Evolutionary conservation across 2,888 invertebrate genomes (phyloP).

Genomic region (Nymphalis urticae): DNA sequence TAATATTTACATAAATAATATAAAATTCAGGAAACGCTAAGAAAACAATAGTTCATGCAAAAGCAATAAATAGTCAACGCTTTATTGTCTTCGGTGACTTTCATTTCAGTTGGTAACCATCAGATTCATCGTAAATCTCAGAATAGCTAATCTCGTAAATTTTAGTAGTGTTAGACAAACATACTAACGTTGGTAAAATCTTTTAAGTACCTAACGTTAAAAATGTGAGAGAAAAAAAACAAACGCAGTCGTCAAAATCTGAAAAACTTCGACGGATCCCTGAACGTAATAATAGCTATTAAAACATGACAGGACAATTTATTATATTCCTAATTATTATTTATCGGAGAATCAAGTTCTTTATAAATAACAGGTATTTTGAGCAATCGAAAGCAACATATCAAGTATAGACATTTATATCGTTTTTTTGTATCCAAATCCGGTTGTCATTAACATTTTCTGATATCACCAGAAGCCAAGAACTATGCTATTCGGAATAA

Average conservation of each 20-base stretch:
- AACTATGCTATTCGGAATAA: slow-evolving; percentile 61
- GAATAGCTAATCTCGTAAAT: slow-evolving; percentile 60
- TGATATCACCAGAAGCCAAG: slow-evolving; percentile 72
- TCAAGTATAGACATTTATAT: slow-evolving; percentile 67
- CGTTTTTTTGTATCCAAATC: slow-evolving; percentile 57
- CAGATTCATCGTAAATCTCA: slow-evolving; percentile 66
- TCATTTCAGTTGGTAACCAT: slow-evolving; percentile 67
- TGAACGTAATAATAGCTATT: slow-evolving; percentile 37
- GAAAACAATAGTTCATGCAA: slow-evolving; percentile 61
- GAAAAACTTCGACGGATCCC: slow-evolving; percentile 4
- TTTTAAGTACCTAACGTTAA: slow-evolving; percentile 13
- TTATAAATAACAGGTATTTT: slow-evolving; percentile 40
- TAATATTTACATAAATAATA: no score
- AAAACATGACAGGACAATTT: slow-evolving; percentile 40
- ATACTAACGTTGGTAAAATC: slow-evolving; percentile 26
- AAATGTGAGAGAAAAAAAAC: slow-evolving; percentile 21
- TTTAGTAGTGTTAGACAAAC: slow-evolving; percentile 55
- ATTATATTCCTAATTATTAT: slow-evolving; percentile 41
- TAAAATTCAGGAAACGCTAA: slow-evolving; percentile 63
- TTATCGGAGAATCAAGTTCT: slow-evolving; percentile 39
- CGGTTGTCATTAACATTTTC: slow-evolving; percentile 68
- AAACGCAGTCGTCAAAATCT: not conserved
- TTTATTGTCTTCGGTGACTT: slow-evolving; percentile 65
- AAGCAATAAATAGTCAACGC: slow-evolving; percentile 58
- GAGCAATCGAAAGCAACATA: slow-evolving; percentile 54